Percentiles rank a stretch among this genome's conserved stretches.
Conservation (phyloP, 2,888 invertebrate genomes). For the Lithodes maja region DNA sequence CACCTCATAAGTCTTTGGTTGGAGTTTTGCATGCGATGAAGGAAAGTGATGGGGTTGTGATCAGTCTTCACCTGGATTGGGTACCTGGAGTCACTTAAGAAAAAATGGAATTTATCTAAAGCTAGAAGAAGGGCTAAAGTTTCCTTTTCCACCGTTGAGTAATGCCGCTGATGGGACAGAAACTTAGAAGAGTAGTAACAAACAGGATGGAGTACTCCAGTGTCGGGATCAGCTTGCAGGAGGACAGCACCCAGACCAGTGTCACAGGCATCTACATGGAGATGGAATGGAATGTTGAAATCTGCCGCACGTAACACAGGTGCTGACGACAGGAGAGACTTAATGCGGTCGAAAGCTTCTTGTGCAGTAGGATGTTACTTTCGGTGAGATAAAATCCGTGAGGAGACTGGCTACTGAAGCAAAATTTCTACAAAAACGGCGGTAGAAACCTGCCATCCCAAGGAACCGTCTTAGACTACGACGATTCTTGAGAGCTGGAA, state of each 20-base stretch:
- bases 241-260: neutral
- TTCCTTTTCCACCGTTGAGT: no score
- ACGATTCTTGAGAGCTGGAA: neutral
- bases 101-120: neutral
- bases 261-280: conserved; percentile 13
- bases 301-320: no score
- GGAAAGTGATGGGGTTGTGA: no score
- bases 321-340: neutral
- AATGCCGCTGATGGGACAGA: no score
- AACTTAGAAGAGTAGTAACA: no score
- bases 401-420: neutral
- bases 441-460: conserved; percentile 7
- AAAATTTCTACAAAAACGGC: conserved; percentile 3
- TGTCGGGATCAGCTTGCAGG: neutral
- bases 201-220: no score
- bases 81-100: neutral
- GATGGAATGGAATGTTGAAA: neutral
- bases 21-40: no score
- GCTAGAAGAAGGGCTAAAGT: neutral
- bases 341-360: conserved; percentile 12
- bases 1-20: no score
- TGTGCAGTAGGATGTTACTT: neutral
- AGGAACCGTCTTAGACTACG: no score
- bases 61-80: no score
- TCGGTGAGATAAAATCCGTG: neutral